Evolutionary conservation across 2,113 vertebrate species (phyloP).

Genomic region (Gymnorhina tibicen): DNA sequence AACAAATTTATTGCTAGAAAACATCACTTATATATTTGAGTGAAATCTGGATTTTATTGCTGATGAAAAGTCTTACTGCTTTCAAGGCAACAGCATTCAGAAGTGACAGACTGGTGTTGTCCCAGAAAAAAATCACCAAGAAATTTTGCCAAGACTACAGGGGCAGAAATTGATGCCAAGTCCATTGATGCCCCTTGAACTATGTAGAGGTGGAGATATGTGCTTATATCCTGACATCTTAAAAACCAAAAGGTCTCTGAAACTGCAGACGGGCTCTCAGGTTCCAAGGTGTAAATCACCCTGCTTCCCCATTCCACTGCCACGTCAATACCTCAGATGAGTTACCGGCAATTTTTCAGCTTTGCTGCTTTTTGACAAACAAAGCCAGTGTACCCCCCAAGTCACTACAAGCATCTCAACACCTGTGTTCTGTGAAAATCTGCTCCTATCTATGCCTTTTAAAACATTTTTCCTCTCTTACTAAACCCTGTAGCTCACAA

Average conservation of each 20-base stretch:
- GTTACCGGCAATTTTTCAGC: background rate
- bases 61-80: background rate
- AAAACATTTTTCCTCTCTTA: background rate
- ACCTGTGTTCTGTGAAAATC: background rate
- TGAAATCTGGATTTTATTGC: background rate
- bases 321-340: rapidly evolving
- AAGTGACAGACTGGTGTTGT: background rate
- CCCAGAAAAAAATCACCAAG: background rate
- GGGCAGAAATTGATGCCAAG: background rate
- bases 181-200: background rate
- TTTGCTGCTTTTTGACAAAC: background rate
- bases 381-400: background rate
- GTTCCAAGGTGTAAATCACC: background rate
- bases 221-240: background rate
- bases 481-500: background rate
- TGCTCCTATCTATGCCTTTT: background rate
- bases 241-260: background rate
- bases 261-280: background rate
- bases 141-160: background rate
- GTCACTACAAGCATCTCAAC: background rate
- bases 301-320: background rate
- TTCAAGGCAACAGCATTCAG: background rate
- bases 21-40: background rate
- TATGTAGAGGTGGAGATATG: background rate
- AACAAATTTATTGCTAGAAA: background rate